These are phyloP conservation scores for Phylloscopus collybita DNA, from an alignment of 2,797 vertebrate species.

Conservation along the genomic window DNA sequence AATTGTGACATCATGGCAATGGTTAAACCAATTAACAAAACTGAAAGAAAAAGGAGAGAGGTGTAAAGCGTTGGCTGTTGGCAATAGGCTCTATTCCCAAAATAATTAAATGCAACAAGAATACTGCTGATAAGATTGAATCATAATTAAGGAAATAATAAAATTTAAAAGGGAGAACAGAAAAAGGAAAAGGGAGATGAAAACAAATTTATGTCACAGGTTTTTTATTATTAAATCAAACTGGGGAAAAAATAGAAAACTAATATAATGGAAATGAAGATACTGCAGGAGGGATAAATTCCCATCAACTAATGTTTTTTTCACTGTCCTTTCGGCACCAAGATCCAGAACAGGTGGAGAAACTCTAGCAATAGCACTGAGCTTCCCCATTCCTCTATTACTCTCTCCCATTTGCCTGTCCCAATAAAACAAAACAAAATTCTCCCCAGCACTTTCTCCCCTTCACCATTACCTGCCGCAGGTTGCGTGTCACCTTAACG, in stretches of 20 bases:
- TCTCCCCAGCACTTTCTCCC: constrained; percentile 41
- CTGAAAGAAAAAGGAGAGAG: constrained; percentile 58
- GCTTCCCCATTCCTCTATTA: not conserved
- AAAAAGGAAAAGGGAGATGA: constrained; percentile 74
- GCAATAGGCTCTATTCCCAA: constrained; percentile 59
- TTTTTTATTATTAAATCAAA: constrained; percentile 72
- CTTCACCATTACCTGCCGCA: constrained; percentile 94
- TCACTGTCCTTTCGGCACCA: constrained; percentile 13
- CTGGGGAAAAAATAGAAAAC: constrained; percentile 18
- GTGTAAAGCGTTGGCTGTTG: constrained; percentile 47
- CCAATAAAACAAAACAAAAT: not conserved
- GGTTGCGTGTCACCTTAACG: constrained; percentile 98
- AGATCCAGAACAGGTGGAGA: not conserved
- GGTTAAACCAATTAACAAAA: constrained; percentile 74
- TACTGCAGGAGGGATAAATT: constrained; percentile 25
- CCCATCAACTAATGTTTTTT: not conserved
- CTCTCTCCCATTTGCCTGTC: not conserved
- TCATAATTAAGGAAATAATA: constrained; percentile 73
- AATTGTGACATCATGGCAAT: constrained; percentile 68
- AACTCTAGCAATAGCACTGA: not conserved
- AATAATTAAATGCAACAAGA: constrained; percentile 75
- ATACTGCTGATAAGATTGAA: constrained; percentile 74
- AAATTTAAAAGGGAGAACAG: constrained; percentile 61
- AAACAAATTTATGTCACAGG: constrained; percentile 69
- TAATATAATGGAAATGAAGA: constrained; percentile 55